Evolutionary conservation across 1,140 invertebrate genomes (phyloP).

Genomic region (Bactericera cockerelli): DNA sequence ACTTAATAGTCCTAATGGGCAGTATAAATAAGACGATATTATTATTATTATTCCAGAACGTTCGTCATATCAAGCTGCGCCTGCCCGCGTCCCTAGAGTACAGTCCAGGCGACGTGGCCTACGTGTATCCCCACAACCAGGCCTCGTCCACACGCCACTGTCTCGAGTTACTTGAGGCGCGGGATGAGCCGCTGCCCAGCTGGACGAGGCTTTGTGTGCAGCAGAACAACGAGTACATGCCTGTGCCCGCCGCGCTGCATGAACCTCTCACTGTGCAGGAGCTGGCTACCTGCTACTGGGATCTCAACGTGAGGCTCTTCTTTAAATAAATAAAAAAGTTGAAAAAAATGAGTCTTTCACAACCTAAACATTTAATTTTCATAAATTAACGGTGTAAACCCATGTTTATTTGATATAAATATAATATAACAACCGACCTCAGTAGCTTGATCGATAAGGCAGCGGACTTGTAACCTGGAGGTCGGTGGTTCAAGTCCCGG

Average conservation of each 20-base stretch:
- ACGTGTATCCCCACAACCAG: slow-evolving; percentile 69
- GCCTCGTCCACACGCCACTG: slow-evolving; percentile 55
- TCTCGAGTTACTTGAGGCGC: slow-evolving; percentile 38
- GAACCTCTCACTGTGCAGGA: slow-evolving; percentile 39
- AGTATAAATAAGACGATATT: too few relatives aligned
- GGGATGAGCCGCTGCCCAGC: slow-evolving; percentile 18
- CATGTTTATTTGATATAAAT: too few relatives aligned
- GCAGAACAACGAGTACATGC: slow-evolving; percentile 38
- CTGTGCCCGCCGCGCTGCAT: slow-evolving; percentile 41
- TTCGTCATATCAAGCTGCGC: slow-evolving; percentile 63
- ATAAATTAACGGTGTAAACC: too few relatives aligned
- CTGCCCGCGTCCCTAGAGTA: slow-evolving; percentile 39
- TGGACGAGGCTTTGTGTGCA: slow-evolving; percentile 27
- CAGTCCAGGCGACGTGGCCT: slow-evolving; percentile 73
- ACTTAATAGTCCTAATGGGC: too few relatives aligned
- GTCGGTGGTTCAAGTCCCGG: too few relatives aligned
- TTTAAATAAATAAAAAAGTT: too few relatives aligned
- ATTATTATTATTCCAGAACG: slow-evolving; percentile 76
- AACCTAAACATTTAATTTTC: too few relatives aligned
- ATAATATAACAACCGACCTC: too few relatives aligned
- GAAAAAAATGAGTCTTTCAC: too few relatives aligned
- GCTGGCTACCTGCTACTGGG: slow-evolving; percentile 60
- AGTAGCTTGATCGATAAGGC: too few relatives aligned
- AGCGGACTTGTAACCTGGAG: too few relatives aligned
- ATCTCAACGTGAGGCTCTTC: slow-evolving; percentile 41